Evolutionary conservation across 2,113 vertebrate genomes (phyloP).

Genomic region (Nanger granti): DNA sequence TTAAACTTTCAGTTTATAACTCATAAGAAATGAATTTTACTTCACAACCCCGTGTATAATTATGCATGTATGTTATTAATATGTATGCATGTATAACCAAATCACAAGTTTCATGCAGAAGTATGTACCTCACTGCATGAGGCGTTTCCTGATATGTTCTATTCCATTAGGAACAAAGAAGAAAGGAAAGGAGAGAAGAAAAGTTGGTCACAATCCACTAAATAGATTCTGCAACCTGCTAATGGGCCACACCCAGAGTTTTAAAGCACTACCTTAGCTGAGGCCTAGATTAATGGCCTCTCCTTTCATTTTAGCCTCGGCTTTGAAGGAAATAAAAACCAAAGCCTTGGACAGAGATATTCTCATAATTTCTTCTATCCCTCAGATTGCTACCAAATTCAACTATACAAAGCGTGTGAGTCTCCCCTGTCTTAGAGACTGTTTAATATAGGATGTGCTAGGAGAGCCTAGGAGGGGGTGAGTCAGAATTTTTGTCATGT

Average conservation of each 20-base stretch:
- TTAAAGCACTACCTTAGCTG: not conserved
- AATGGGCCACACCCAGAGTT: constrained; percentile 12
- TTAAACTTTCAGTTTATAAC: not conserved
- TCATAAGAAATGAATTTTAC: not conserved
- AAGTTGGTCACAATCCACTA: not conserved
- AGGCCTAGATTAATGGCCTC: not conserved
- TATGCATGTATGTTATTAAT: not conserved
- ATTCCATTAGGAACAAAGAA: not conserved
- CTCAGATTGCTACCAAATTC: not conserved
- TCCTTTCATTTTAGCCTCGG: constrained; percentile 4
- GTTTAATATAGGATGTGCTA: not conserved
- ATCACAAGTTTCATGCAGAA: not conserved
- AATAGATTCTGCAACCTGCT: not conserved
- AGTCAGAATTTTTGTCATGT: not conserved
- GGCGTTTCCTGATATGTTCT: not conserved
- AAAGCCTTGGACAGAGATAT: not conserved
- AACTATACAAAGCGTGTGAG: not conserved
- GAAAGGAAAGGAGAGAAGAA: not conserved
- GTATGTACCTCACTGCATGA: not conserved
- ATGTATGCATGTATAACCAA: not conserved
- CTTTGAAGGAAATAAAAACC: constrained; percentile 15
- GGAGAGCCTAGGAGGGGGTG: not conserved
- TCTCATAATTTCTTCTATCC: not conserved
- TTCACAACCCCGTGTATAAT: not conserved
- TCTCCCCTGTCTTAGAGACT: not conserved